phyloP scores from a whole-genome alignment of 2,888 invertebrate genomes.

The Cheiracanthium punctorium region DNA sequence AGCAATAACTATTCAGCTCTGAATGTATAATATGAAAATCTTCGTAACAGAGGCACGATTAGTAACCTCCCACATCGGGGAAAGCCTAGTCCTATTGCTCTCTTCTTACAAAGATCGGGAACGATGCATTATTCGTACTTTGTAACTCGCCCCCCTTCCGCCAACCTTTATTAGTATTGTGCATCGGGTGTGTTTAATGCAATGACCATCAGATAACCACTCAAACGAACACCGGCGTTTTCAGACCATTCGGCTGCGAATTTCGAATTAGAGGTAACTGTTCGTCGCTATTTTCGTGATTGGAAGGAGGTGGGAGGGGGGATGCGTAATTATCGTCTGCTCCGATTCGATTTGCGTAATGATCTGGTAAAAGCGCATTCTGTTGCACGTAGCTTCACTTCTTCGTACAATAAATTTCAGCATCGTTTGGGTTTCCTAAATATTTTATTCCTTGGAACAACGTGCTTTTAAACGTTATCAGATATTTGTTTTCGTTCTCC shows the following conservation, averaged over 20 bases:
- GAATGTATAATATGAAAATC: no score
- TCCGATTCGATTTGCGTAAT: background rate
- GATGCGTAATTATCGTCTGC: background rate
- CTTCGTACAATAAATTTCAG: no score
- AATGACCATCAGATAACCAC: background rate
- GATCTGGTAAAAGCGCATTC: background rate
- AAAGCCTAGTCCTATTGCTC: no score
- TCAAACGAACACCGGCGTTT: background rate
- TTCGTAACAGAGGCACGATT: no score
- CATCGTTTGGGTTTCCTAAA: no score
- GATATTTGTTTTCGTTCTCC: no score
- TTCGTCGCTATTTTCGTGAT: background rate
- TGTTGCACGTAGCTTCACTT: background rate
- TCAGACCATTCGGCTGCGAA: background rate
- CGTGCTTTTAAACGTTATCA: no score
- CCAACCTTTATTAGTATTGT: background rate
- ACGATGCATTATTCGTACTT: no score
- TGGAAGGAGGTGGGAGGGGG: background rate
- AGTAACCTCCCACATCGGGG: no score
- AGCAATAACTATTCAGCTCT: no score
- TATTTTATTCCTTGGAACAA: no score
- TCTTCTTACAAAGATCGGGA: no score
- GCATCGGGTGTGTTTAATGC: background rate
- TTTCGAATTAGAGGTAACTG: background rate
- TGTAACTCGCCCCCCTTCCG: background rate